These are phyloP conservation scores for zebrafish (Danio rerio) DNA, from an alignment of 2,113 vertebrate genomes.

Conservation along the genomic window DNA sequence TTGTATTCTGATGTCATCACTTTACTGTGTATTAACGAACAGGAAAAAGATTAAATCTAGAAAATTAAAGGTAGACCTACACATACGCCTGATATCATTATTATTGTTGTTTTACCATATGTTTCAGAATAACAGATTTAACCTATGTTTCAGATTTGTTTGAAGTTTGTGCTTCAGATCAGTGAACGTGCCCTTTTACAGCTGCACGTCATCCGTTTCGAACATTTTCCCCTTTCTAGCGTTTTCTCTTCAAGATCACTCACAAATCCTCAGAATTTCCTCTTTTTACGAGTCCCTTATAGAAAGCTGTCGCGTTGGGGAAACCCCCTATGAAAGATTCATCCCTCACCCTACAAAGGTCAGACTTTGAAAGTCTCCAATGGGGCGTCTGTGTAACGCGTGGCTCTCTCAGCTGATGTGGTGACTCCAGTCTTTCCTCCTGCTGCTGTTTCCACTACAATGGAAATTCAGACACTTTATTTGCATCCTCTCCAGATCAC, in stretches of 20 bases:
- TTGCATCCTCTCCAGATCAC: not conserved
- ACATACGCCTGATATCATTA: no score
- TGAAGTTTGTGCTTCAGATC: not conserved
- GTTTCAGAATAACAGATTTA: no score
- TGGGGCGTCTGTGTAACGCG: not conserved
- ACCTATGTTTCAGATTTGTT: no score
- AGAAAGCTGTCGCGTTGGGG: conserved; percentile 55
- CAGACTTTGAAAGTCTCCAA: conserved; percentile 8
- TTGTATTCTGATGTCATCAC: no score
- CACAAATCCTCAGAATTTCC: conserved; percentile 53
- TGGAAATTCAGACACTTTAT: conserved; percentile 25
- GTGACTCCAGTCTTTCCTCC: not conserved
- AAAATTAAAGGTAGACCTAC: no score
- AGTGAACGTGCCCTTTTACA: not conserved
- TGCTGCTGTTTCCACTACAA: conserved; percentile 2
- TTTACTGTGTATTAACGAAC: no score
- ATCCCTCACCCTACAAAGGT: conserved; percentile 34
- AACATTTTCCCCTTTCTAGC: not conserved
- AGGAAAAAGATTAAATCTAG: no score
- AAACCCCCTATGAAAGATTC: conserved; percentile 62
- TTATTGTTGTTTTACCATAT: no score
- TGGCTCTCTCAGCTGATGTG: conserved; percentile 37
- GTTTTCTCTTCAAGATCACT: not conserved
- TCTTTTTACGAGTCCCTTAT: conserved; percentile 63
- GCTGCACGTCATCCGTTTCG: not conserved